Conservation (phyloP, 1,140 invertebrate genomes). For the Zaprionus lachaisei region DNA sequence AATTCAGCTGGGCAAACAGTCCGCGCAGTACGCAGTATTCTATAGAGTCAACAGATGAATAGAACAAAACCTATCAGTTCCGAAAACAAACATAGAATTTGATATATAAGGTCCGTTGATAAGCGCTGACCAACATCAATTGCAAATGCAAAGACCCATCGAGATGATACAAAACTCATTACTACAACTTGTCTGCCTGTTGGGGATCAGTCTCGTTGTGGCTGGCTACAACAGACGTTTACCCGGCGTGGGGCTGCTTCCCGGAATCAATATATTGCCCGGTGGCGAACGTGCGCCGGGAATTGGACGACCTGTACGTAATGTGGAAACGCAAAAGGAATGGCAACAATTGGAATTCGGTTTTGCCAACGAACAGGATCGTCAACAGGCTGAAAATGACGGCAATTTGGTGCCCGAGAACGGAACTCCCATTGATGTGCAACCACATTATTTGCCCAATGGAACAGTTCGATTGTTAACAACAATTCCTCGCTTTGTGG, state of each 20-base stretch:
- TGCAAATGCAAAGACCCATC: conserved; percentile 4
- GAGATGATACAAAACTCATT: conserved; percentile 12
- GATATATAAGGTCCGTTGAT: conserved; percentile 19
- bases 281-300: neutral
- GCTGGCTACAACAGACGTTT: conserved; percentile 22
- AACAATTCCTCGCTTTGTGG: conserved; percentile 89
- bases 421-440: conserved; percentile 89
- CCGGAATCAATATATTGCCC: neutral
- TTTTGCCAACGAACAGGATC: conserved; percentile 86
- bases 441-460: conserved; percentile 57
- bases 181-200: neutral
- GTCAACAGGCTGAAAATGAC: conserved; percentile 85
- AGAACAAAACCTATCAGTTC: conserved; percentile 30
- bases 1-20: conserved; percentile 26
- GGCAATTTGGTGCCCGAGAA: conserved; percentile 87
- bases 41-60: conserved; percentile 25
- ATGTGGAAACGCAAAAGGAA: conserved; percentile 50
- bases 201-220: neutral
- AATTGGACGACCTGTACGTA: conserved; percentile 26
- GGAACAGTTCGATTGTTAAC: conserved; percentile 86
- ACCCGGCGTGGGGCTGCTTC: neutral
- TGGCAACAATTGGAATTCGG: conserved; percentile 88
- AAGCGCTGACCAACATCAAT: conserved; percentile 5
- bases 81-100: neutral
- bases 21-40: conserved; percentile 12